Percentiles rank a stretch among this genome's conserved stretches.
Conservation (phyloP, 2,888 invertebrate species). For the Cryptocheilus praepositus region DNA sequence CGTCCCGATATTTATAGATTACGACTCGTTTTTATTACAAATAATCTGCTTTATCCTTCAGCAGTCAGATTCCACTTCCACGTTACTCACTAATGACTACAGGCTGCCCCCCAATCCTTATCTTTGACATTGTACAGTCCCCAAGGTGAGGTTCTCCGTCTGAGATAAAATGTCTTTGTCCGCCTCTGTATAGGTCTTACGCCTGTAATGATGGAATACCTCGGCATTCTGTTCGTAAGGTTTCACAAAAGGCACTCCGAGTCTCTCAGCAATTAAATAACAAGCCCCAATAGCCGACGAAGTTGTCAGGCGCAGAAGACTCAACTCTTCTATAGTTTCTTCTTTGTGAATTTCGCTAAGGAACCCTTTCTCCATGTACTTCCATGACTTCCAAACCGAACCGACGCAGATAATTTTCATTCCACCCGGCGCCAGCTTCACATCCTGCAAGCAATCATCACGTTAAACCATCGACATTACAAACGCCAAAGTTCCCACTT, state of each 20-base stretch:
- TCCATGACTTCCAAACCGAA: constrained; percentile 97
- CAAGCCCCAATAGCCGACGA: constrained; percentile 91
- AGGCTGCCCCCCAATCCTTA: too few relatives aligned
- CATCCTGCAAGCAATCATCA: constrained; percentile 67
- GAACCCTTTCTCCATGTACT: constrained; percentile 84
- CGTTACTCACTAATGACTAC: too few relatives aligned
- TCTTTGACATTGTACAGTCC: too few relatives aligned
- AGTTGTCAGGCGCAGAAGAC: constrained; percentile 83
- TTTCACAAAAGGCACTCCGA: constrained; percentile 82
- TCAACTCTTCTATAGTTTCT: constrained; percentile 77
- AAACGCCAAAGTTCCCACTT: constrained; percentile 40
- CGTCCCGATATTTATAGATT: too few relatives aligned
- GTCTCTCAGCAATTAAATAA: constrained; percentile 86
- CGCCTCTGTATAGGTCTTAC: constrained; percentile 26
- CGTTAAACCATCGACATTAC: neutral
- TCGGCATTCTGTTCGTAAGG: constrained; percentile 81
- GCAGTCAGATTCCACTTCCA: too few relatives aligned
- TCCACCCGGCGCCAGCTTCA: constrained; percentile 77
- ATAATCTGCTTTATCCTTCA: too few relatives aligned
- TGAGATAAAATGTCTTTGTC: too few relatives aligned
- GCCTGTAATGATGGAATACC: constrained; percentile 80
- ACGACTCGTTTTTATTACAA: too few relatives aligned
- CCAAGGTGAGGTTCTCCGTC: too few relatives aligned
- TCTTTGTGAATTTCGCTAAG: constrained; percentile 76
- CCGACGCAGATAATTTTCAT: constrained; percentile 92